Percentiles rank a stretch among this genome's conserved stretches.
phyloP scores from a whole-genome alignment of 2,113 vertebrate genomes.

The Syngnathus floridae region DNA sequence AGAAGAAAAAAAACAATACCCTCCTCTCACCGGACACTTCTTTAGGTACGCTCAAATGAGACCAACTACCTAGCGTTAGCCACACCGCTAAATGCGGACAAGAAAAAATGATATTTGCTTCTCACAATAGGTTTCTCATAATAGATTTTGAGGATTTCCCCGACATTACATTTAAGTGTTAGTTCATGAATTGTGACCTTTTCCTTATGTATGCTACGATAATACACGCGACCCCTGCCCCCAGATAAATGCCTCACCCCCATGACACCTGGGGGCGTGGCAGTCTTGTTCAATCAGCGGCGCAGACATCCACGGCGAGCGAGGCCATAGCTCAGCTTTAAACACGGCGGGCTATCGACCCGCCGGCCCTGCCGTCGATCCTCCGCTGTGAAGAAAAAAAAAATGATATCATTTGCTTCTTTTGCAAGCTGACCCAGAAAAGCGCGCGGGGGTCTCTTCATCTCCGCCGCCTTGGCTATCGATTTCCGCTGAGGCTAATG shows the following conservation, averaged over 20 bases:
- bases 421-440: slow-evolving; percentile 64
- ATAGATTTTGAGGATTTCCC: too few species aligned
- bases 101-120: too few species aligned
- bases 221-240: too few species aligned
- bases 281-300: slow-evolving; percentile 42
- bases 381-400: not conserved
- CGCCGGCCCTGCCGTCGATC: not conserved
- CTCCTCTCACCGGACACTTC: not conserved
- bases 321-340: slow-evolving; percentile 53
- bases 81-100: too few species aligned
- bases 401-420: slow-evolving; percentile 58
- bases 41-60: not conserved
- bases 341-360: slow-evolving; percentile 44
- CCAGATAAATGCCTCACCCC: not conserved
- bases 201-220: too few species aligned
- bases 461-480: slow-evolving; percentile 62
- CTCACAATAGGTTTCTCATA: too few species aligned
- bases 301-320: slow-evolving; percentile 27
- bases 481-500: slow-evolving; percentile 59
- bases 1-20: not conserved
- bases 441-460: slow-evolving; percentile 59
- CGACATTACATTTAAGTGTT: not conserved
- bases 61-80: too few species aligned
- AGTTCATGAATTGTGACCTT: too few species aligned
- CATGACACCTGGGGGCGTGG: not conserved